Base-by-base conservation (phyloP, 2,113 vertebrate genomes). In the Malurus melanocephalus region DNA sequence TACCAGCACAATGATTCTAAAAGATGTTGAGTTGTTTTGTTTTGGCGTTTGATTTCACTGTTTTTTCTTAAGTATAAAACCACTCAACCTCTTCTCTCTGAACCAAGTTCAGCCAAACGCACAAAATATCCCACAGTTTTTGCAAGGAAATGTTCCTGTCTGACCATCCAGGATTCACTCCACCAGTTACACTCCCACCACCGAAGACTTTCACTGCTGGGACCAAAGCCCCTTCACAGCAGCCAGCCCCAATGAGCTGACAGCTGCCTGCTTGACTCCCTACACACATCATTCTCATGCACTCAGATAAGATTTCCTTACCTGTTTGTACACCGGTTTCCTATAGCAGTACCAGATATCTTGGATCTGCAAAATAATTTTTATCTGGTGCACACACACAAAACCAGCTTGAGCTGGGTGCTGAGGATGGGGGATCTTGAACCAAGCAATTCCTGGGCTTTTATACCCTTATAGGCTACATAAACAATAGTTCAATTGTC, bases 401-500 rank as follows among this genome's bases (percentile, higher is more conserved):
- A 42, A 52, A 40, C 10, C 46, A 76, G 18, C 23, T 52, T 76
- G 35, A 76, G 35, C 18, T 52, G 57, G 23, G 10, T 62, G 30
- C 18, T 52, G 74, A 62, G 30, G 57, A 51, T 28, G 6, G 62
- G 8, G 18, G 30, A 76, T 76, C 35, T 17, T 7, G 2, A 51
- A 51, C 22, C 22, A 51, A 51, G 35, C 13, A 76, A 16, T 42
- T 17, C 8, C 35, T 51, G 17, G 22, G 17, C 17, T 76, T 76
- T 51, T 51, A 76, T 16, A 55, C 26, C 32, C 64, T 65, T 78
- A 32, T 13, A 55, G 40, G 24, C 51, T 18, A 65, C 46, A 26
- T 9, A 38, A 38, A 38, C 38, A 38, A 38, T 38, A 38, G 21
- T 10, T 32, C 0, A 0, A 13, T 79, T 1, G 0, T 79, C 32